phyloP scores from a whole-genome alignment of 2,888 invertebrate species.

The Trichogramma evanescens region DNA sequence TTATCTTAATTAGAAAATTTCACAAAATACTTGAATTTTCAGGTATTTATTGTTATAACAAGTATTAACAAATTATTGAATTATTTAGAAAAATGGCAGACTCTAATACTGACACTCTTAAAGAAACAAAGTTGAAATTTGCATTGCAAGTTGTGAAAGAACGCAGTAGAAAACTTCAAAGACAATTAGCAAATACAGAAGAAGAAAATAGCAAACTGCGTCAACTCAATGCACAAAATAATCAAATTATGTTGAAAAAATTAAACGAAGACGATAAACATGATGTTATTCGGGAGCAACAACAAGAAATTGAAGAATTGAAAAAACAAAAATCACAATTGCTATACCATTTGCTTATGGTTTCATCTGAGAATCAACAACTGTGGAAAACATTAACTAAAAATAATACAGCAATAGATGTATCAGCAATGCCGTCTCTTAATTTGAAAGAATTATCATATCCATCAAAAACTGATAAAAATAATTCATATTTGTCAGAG shows the following conservation, averaged over 20 bases:
- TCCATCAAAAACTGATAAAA: slow-evolving; percentile 22
- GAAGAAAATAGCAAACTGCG: slow-evolving; percentile 67
- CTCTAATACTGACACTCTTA: too few relatives aligned
- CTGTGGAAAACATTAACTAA: slow-evolving; percentile 67
- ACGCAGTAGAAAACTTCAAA: slow-evolving; percentile 68
- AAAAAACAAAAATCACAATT: slow-evolving; percentile 70
- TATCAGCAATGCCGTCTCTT: slow-evolving; percentile 31
- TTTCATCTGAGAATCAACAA: slow-evolving; percentile 72
- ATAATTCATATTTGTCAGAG: slow-evolving; percentile 22
- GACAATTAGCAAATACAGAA: slow-evolving; percentile 63
- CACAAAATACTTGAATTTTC: too few relatives aligned
- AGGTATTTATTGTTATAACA: too few relatives aligned
- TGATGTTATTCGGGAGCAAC: slow-evolving; percentile 24
- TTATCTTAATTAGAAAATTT: too few relatives aligned
- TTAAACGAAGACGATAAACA: slow-evolving; percentile 23
- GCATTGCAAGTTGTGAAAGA: slow-evolving; percentile 78
- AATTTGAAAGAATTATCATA: slow-evolving; percentile 30
- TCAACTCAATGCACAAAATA: slow-evolving; percentile 40
- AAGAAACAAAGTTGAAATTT: slow-evolving; percentile 50
- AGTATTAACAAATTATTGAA: too few relatives aligned
- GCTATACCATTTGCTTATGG: slow-evolving; percentile 71
- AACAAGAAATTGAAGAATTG: slow-evolving; percentile 62
- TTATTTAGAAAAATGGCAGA: too few relatives aligned
- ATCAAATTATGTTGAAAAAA: slow-evolving; percentile 20
- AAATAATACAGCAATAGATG: slow-evolving; percentile 42